Evolutionary conservation across 2,888 invertebrate genomes (phyloP), one percentile per base, ranked within the genome.

Genomic region (Cotesia congregata): DNA sequence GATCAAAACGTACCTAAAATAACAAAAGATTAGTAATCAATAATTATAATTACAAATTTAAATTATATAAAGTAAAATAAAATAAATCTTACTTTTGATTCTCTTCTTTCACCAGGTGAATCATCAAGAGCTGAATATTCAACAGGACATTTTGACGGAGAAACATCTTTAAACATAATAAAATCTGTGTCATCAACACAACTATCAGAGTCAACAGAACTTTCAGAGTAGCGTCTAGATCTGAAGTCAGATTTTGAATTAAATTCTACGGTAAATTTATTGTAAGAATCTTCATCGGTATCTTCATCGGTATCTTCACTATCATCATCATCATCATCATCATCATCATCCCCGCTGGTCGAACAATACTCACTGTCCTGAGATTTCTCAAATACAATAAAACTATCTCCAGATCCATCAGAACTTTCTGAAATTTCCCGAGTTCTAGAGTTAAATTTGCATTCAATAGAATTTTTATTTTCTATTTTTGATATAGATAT

Each of bases 1-100:
- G 83, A 60, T 91, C 89, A 78, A 92, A 92, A 67, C 89, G 89
- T 15, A 92, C 92, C 92, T 92, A 80, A n/a, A 88, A 83, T 39
- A 39, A 76, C 70, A 77, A 67, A 50, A 15, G 1, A 41, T 40
- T 6, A 15, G 17, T 40, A 20, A n/a, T 15, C 0, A 78, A 3
- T 6, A 41, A 2, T 70, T 1, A 65, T 39, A 62, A 3, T 12
- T 5, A 38, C 20, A 67, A 60, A 62, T 20, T 12, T 1, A 65
- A 70, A 12, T 64, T 9, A 39, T 9, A 39, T 1, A 12, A 9
- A 59, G 50, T 68, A 50, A 40, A 76, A 20, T 30, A 40, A 20
- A 60, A 72, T 61, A 62, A 38, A n/a, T 60, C 62, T 65, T 30
- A 65, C 65, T 30, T 65, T 62, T 15, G 6, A 20, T 12, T 20